phyloP scores from a whole-genome alignment of 2,113 vertebrate genomes.

The Aldabrachelys gigantea region DNA sequence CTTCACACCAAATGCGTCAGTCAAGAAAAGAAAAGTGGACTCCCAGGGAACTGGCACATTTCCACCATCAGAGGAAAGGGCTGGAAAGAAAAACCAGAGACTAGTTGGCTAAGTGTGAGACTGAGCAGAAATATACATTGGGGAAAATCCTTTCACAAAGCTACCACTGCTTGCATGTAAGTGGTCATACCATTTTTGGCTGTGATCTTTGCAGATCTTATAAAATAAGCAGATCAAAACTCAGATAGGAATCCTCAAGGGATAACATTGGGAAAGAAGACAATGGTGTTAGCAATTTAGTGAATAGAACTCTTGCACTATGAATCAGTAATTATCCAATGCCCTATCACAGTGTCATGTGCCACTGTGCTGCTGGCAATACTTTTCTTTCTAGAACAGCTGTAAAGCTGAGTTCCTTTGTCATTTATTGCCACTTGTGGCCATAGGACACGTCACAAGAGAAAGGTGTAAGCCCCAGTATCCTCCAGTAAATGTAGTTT shows the following conservation, averaged over 20 bases:
- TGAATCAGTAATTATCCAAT: background rate
- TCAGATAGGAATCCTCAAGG: background rate
- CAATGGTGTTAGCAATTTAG: background rate
- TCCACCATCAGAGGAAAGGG: background rate
- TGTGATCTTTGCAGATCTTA: background rate
- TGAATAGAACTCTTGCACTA: background rate
- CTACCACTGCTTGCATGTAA: background rate
- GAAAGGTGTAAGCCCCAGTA: background rate
- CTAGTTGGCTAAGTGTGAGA: background rate
- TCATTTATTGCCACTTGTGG: accelerated
- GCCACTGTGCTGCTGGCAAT: background rate
- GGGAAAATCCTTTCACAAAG: background rate
- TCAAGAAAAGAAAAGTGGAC: background rate
- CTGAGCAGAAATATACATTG: background rate
- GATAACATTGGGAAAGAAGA: background rate
- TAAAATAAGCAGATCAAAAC: background rate
- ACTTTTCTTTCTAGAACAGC: background rate
- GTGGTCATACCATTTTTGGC: background rate
- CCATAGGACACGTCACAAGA: background rate
- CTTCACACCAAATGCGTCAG: background rate
- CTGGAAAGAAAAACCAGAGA: background rate
- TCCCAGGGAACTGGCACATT: background rate
- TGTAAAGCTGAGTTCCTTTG: accelerated
- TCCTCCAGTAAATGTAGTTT: background rate
- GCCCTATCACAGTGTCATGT: accelerated